Conservation (phyloP, 2,113 vertebrate genomes). For the Antechinus stuartii region DNA sequence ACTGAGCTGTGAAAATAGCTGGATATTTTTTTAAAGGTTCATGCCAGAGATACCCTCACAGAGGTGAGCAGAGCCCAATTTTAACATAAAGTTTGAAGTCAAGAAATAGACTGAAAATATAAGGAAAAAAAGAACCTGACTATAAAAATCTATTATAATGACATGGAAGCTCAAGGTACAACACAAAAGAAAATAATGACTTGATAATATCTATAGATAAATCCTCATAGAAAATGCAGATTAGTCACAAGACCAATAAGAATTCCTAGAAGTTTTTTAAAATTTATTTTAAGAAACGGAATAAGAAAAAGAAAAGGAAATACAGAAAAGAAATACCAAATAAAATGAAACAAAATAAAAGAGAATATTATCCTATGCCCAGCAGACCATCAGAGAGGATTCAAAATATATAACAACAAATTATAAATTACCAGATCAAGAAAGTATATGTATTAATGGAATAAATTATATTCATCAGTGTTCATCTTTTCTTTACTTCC, state of each 20-base stretch:
- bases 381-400: too few relatives aligned
- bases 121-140: background rate
- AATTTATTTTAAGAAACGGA: too few relatives aligned
- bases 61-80: background rate
- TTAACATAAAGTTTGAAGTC: background rate
- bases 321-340: too few relatives aligned
- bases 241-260: background rate
- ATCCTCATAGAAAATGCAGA: background rate
- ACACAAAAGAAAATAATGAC: background rate
- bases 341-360: too few relatives aligned
- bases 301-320: too few relatives aligned
- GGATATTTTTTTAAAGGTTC: background rate
- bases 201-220: background rate
- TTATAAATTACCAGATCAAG: too few relatives aligned
- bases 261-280: background rate
- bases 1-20: background rate
- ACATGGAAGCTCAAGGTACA: background rate
- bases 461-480: too few relatives aligned
- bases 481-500: too few relatives aligned
- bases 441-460: too few relatives aligned
- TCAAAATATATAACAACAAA: too few relatives aligned
- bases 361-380: too few relatives aligned
- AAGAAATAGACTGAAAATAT: background rate
- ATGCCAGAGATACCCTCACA: background rate
- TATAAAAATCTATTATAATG: background rate